phyloP scores from a whole-genome alignment of 2,888 invertebrate species.

The Argyra leucocephala region DNA sequence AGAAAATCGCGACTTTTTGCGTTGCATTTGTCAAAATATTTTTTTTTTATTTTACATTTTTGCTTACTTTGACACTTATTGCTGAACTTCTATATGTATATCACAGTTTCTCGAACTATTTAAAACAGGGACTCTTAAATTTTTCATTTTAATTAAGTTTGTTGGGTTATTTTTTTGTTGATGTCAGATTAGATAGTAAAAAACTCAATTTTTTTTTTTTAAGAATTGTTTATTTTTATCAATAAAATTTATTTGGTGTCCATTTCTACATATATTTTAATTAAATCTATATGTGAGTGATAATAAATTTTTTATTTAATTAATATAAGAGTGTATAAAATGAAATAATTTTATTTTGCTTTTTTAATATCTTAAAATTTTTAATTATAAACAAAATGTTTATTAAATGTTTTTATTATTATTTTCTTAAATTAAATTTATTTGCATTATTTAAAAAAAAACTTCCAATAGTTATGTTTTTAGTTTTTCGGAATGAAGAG shows the following conservation, averaged over 20 bases:
- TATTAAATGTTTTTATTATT: too few species aligned
- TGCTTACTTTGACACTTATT: not conserved
- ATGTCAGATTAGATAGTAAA: not conserved
- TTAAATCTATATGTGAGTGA: not conserved
- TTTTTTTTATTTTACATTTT: not conserved
- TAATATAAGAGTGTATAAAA: too few species aligned
- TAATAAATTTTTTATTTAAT: not conserved
- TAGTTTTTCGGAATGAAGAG: too few species aligned
- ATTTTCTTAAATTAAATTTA: too few species aligned
- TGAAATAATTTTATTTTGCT: too few species aligned
- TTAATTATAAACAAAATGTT: too few species aligned
- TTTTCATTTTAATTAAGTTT: too few species aligned
- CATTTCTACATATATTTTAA: not conserved
- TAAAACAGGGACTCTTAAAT: too few species aligned
- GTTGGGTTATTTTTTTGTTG: not conserved
- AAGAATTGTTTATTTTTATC: not conserved
- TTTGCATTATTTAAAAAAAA: too few species aligned
- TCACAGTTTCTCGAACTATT: not conserved
- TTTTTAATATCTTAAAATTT: too few species aligned
- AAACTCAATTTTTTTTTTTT: not conserved
- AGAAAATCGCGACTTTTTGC: conserved; percentile 3
- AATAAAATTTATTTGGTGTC: not conserved
- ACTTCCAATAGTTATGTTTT: too few species aligned
- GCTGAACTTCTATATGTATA: not conserved
- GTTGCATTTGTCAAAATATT: not conserved